Base-by-base conservation (phyloP, 2,113 vertebrate species). In the Gadus chalcogrammus region DNA sequence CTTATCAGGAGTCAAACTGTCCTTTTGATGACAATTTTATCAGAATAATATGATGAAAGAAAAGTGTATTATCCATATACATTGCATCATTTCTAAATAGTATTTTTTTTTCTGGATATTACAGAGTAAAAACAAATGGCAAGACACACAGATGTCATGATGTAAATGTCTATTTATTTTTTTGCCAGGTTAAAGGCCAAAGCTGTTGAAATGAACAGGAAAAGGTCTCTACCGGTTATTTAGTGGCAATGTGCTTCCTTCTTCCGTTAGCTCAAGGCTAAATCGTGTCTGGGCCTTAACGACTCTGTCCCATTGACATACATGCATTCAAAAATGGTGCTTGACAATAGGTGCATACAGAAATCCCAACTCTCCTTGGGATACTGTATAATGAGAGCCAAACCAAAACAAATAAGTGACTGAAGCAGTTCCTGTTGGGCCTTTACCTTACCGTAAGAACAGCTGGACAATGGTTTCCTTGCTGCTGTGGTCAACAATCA, bases 391-490 rank as follows among this genome's bases (percentile, higher is more conserved):
- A 16, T 20, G 56, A 12, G 42, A 61, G 31, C 64, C 28, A 61
- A 72, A 71, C 72, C 16, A 73, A 67, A 18, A 79, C 20, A 74
- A 64, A 16, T 55, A 53, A 38, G 60, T 62, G 28, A 53, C 22
- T 31, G 4, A 80, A 84, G 77, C 72, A 76, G 71, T 28, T 81
- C 67, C 74, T 75, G 67, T 69, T 70, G 76, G 73, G 67, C 61
- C 65, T 31, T 61, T 67, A 70, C 64, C 63, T 69, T 74, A 77
- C 77, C 61, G 68, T 84, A 87, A 84, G 73, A 88, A 77, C 81
- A 72, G 75, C 78, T 80, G 86, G 85, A 88, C 88, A 71, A 79
- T 74, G 78, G 72, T 75, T 90, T 90, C 88, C 86, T 35, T 90
- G 83, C 68, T 4, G 9, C 79, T 81, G 78, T 79, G 65, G 79